Evolutionary conservation across 2,797 vertebrate species (phyloP).

Genomic region (Dromococcyx pavoninus): DNA sequence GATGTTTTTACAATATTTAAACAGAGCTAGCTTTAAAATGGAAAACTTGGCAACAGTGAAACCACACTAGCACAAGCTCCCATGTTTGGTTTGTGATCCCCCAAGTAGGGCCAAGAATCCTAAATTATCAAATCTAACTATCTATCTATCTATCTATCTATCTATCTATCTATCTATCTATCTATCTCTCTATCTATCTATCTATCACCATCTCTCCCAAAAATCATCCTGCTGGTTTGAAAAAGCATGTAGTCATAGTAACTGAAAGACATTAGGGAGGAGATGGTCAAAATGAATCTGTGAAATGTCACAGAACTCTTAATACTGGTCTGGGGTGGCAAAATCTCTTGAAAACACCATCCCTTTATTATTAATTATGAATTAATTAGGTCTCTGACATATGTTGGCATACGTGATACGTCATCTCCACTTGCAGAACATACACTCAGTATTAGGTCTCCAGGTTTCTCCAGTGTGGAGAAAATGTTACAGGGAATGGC

Average conservation of each 20-base stretch:
- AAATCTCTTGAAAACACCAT: background rate
- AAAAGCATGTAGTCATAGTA: background rate
- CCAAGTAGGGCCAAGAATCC: background rate
- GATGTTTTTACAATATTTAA: background rate
- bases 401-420: accelerated
- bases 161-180: too few species aligned
- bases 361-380: background rate
- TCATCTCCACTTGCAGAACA: background rate
- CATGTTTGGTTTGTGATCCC: background rate
- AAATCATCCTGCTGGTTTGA: background rate
- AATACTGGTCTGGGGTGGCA: background rate
- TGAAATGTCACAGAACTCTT: background rate
- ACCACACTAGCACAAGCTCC: background rate
- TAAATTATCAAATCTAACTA: background rate
- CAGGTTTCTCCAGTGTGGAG: background rate
- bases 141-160: background rate
- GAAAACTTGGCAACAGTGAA: background rate
- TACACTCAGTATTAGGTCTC: background rate
- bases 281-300: background rate
- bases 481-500: background rate
- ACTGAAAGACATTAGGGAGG: background rate
- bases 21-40: background rate
- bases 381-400: background rate
- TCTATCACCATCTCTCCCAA: background rate
- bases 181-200: too few species aligned